These are phyloP conservation scores for Tetraodon nigroviridis DNA, from an alignment of 2,113 vertebrate species.

Conservation along the genomic window DNA sequence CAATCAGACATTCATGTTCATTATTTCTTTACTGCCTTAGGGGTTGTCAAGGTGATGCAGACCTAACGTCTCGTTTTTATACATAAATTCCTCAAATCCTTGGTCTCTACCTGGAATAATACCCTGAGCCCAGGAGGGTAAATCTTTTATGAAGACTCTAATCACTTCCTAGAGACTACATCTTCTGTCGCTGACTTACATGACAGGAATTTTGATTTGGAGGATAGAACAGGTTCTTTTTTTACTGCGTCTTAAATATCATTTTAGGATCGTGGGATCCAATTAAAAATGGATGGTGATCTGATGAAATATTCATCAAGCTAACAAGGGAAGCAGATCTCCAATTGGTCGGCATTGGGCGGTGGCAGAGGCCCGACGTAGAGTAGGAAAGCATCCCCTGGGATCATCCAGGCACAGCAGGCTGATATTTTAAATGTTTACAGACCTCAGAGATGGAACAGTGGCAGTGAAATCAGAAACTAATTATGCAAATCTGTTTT, in stretches of 20 bases:
- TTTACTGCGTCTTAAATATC: constrained; percentile 21
- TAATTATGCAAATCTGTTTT: constrained; percentile 35
- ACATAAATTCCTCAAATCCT: too few relatives aligned
- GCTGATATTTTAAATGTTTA: constrained; percentile 18
- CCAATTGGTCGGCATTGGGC: constrained; percentile 7
- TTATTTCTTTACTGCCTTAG: too few relatives aligned
- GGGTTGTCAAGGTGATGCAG: too few relatives aligned
- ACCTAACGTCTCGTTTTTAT: too few relatives aligned
- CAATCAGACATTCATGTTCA: background rate
- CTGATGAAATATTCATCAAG: constrained; percentile 65
- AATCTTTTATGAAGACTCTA: constrained; percentile 21
- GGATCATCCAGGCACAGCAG: constrained; percentile 7
- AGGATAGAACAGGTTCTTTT: constrained; percentile 15
- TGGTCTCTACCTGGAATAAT: too few relatives aligned
- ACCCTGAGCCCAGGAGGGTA: background rate
- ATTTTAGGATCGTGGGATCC: constrained; percentile 40
- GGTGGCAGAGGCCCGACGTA: constrained; percentile 17
- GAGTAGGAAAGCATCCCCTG: constrained; percentile 2
- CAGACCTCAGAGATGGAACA: constrained; percentile 17
- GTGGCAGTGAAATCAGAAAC: constrained; percentile 20
- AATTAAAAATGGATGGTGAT: constrained; percentile 62
- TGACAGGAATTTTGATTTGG: constrained; percentile 9
- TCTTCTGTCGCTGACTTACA: constrained; percentile 20
- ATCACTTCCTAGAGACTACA: constrained; percentile 22
- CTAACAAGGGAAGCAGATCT: constrained; percentile 14